Base-by-base conservation (phyloP, 2,888 invertebrate species). In the Danaus chrysippus region DNA sequence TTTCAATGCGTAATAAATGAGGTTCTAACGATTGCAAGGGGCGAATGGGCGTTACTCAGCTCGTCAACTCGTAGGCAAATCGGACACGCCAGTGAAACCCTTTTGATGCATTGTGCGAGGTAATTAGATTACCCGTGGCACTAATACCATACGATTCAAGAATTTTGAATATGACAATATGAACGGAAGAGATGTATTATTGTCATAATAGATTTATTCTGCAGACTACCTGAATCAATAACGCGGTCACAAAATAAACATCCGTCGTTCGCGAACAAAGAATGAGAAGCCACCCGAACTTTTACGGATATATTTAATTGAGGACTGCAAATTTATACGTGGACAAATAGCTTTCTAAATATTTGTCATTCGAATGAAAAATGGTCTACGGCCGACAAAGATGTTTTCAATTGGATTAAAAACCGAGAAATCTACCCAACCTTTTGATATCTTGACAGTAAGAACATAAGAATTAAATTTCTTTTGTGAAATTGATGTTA, bases 301-400 rank as follows among this genome's bases (percentile, higher is more conserved):
- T 78, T 76, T 76, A 69, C 70, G 73, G 81, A 83, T 81, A 82
- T 81, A 82, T 76, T 81, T 86, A 84, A 89, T 88, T 83, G 86
- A 82, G 76, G 76, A 70, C 76, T 76, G 74, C 79, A 76, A 77
- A 82, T 78, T 81, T 81, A 77, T 81, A 82, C 83, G 79, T 80
- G 81, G 79, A 86, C 83, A 87, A 88, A 90, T 87, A 88, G 82
- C 87, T 87, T 89, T 90, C 89, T 84, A 87, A 90, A 90, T 88
- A 89, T 90, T 90, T 89, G 88, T 86, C 87, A 81, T 87, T 82
- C 76, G 83, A 83, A 87, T 90, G 89, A 89, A 88, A 87, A 87
- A 90, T 88, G 85, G 83, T 77, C 74, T 76, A 71, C 77, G 78
- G 73, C 80, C 75, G 73, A 78, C 76, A 75, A 78, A 76, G 78